These are phyloP conservation scores for Rhagophthalmus giganteus DNA, from an alignment of 2,888 invertebrate genomes.

Conservation along the genomic window DNA sequence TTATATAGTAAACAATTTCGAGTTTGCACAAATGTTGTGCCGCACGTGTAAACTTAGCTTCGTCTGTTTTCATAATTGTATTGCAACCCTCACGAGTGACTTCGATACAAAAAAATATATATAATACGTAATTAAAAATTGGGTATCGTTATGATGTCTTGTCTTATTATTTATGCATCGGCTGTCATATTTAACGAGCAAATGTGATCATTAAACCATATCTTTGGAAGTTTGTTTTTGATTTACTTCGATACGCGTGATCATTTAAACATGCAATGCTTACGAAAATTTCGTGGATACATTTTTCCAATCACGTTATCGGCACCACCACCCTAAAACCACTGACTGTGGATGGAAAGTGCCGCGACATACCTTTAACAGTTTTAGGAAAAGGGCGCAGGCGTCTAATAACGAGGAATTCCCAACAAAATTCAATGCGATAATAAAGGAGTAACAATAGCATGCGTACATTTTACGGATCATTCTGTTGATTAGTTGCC, in stretches of 20 bases:
- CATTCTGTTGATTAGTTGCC: no score
- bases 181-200: no score
- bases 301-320: slow-evolving; percentile 31
- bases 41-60: neutral
- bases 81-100: no score
- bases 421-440: slow-evolving; percentile 25
- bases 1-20: slow-evolving; percentile 5
- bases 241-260: neutral
- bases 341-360: slow-evolving; percentile 28
- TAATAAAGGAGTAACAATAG: slow-evolving; percentile 29
- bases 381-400: slow-evolving; percentile 21
- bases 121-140: no score
- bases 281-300: slow-evolving; percentile 13
- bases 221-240: neutral
- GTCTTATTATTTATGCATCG: no score
- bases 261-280: neutral
- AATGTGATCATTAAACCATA: neutral
- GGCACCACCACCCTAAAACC: slow-evolving; percentile 30
- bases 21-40: slow-evolving; percentile 4
- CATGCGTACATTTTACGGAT: slow-evolving; percentile 23
- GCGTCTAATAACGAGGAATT: slow-evolving; percentile 28
- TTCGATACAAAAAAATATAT: no score
- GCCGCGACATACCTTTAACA: slow-evolving; percentile 22
- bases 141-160: no score
- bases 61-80: slow-evolving; percentile 12